These are phyloP conservation scores for Brachionus rotundiformis DNA, from an alignment of 1,140 invertebrate species.

Conservation along the genomic window DNA sequence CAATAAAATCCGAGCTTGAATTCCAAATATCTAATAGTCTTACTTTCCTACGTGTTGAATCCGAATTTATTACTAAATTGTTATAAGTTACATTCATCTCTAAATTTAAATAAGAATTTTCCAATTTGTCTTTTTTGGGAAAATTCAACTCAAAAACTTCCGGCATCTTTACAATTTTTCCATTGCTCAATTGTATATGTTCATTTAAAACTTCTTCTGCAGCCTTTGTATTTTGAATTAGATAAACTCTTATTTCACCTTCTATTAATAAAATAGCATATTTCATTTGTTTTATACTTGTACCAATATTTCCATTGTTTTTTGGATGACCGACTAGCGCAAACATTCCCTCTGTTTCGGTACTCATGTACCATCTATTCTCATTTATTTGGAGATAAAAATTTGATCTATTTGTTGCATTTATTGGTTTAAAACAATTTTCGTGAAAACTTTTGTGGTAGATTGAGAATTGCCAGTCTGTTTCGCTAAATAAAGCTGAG, in stretches of 20 bases:
- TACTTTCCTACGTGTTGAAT: conserved; percentile 1
- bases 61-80: conserved; percentile 17
- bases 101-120: conserved; percentile 27
- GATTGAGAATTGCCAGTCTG: conserved; percentile 1
- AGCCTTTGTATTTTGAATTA: conserved; percentile 25
- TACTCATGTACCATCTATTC: not conserved
- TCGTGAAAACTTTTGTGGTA: not conserved
- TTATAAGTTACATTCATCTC: not conserved
- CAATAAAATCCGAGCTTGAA: conserved; percentile 21
- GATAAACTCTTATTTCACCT: conserved; percentile 19
- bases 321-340: conserved; percentile 18
- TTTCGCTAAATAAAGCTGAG: not conserved
- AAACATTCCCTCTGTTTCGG: conserved; percentile 8
- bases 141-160: conserved; percentile 13
- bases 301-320: not conserved
- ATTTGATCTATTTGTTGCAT: not conserved
- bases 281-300: conserved; percentile 21
- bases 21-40: conserved; percentile 36
- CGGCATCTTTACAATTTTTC: conserved; percentile 37
- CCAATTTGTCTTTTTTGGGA: not conserved
- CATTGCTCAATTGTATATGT: conserved; percentile 20
- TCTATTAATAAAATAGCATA: conserved; percentile 32
- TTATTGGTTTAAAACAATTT: not conserved
- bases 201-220: conserved; percentile 1
- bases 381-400: not conserved